phyloP scores from a whole-genome alignment of 2,888 invertebrate species.

The Lochmaea crataegi region DNA sequence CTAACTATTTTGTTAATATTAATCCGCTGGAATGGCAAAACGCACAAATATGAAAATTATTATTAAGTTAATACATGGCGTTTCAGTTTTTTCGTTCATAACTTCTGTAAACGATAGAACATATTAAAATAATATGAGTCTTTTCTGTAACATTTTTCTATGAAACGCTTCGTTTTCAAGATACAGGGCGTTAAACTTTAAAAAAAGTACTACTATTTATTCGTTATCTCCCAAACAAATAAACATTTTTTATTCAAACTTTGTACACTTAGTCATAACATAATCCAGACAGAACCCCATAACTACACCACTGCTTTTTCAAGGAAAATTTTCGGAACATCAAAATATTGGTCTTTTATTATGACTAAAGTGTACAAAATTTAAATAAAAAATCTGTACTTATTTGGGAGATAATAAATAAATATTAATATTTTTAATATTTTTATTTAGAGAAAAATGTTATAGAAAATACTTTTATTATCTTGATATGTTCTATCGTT shows the following conservation, averaged over 20 bases:
- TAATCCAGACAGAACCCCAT: constrained; percentile 20
- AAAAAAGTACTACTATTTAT: constrained; percentile 9
- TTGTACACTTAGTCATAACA: constrained; percentile 23
- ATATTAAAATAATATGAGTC: too few species aligned
- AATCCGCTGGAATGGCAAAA: constrained; percentile 10
- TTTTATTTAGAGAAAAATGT: constrained; percentile 12
- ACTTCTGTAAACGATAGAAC: not conserved
- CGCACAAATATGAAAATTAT: constrained; percentile 2
- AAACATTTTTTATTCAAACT: constrained; percentile 8
- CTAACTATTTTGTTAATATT: too few species aligned
- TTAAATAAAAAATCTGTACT: too few species aligned
- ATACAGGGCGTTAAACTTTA: constrained; percentile 7
- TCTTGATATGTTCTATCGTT: constrained; percentile 19
- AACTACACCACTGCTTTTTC: constrained; percentile 22
- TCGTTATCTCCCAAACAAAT: constrained; percentile 12
- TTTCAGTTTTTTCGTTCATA: constrained; percentile 15
- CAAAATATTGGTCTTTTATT: too few species aligned
- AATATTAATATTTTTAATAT: too few species aligned
- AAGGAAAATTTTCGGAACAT: constrained; percentile 16
- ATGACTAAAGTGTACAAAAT: too few species aligned
- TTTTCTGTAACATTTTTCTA: too few species aligned
- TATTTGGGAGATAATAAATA: too few species aligned
- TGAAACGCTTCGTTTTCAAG: not conserved
- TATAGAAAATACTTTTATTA: constrained; percentile 23
- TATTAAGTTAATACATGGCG: too few species aligned